These are phyloP conservation scores for Cephus pygmeus DNA, from an alignment of 2,888 invertebrate genomes.

Conservation along the genomic window DNA sequence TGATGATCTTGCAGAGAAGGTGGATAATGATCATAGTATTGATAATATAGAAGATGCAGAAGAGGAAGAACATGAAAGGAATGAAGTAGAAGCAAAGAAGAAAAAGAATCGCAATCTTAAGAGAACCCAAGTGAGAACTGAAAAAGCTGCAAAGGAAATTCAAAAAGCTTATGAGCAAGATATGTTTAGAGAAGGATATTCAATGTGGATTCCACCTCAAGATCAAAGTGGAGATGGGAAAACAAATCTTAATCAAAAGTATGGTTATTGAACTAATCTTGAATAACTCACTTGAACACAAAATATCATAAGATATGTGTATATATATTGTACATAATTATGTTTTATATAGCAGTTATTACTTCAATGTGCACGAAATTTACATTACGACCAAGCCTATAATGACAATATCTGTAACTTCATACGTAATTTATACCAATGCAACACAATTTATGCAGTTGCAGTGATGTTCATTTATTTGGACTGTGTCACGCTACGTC, in stretches of 20 bases:
- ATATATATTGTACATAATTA: neutral
- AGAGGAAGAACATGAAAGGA: constrained; percentile 20
- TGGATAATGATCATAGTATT: neutral
- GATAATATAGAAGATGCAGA: constrained; percentile 11
- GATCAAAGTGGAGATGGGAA: constrained; percentile 83
- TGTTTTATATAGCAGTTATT: neutral
- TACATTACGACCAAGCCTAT: neutral
- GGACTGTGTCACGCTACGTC: neutral
- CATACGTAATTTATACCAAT: neutral
- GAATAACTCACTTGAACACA: neutral
- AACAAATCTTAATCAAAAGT: constrained; percentile 81
- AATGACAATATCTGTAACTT: neutral
- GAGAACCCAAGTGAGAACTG: constrained; percentile 16
- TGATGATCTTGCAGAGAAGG: constrained; percentile 11
- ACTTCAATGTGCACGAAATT: neutral
- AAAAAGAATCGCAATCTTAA: constrained; percentile 25
- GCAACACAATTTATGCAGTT: neutral
- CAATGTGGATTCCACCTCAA: constrained; percentile 82
- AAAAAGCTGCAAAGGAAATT: constrained; percentile 56
- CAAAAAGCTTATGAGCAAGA: constrained; percentile 62
- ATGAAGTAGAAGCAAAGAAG: constrained; percentile 32
- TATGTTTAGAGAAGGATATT: constrained; percentile 71
- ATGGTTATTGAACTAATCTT: constrained; percentile 74
- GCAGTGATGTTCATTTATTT: neutral
- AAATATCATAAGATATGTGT: neutral